Evolutionary conservation across 1,140 invertebrate genomes (phyloP).

Genomic region (Caenorhabditis briggsae): DNA sequence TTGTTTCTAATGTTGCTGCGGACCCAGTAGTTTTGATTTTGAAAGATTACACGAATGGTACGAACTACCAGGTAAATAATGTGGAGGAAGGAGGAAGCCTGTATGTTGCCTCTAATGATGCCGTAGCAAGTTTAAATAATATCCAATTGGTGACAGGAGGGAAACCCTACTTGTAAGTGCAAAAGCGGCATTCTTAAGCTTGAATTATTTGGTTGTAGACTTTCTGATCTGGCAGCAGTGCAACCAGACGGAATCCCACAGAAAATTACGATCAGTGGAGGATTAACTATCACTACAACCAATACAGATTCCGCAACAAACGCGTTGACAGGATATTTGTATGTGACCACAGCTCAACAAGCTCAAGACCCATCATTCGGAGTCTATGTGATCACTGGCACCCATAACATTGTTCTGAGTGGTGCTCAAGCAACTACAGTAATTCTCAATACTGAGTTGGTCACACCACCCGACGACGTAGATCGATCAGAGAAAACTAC

Average conservation of each 20-base stretch:
- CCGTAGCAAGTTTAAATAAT: background rate
- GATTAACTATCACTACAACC: background rate
- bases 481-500: background rate
- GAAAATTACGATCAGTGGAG: background rate
- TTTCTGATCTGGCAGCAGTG: background rate
- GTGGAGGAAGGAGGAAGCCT: background rate
- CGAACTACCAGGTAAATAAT: background rate
- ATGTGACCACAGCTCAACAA: background rate
- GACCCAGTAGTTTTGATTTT: background rate
- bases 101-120: constrained; percentile 11
- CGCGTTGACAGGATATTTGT: background rate
- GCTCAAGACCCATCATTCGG: background rate
- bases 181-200: background rate
- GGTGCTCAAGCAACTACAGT: background rate
- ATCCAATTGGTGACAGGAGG: background rate
- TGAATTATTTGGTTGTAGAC: background rate
- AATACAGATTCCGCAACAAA: background rate
- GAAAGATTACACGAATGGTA: background rate
- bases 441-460: background rate
- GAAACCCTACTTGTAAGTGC: background rate
- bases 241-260: background rate
- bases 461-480: background rate
- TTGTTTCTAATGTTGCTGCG: background rate
- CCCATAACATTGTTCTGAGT: background rate
- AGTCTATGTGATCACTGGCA: background rate